Base-by-base conservation (phyloP, 2,888 invertebrate genomes). In the Caenorhabditis parvicauda region DNA sequence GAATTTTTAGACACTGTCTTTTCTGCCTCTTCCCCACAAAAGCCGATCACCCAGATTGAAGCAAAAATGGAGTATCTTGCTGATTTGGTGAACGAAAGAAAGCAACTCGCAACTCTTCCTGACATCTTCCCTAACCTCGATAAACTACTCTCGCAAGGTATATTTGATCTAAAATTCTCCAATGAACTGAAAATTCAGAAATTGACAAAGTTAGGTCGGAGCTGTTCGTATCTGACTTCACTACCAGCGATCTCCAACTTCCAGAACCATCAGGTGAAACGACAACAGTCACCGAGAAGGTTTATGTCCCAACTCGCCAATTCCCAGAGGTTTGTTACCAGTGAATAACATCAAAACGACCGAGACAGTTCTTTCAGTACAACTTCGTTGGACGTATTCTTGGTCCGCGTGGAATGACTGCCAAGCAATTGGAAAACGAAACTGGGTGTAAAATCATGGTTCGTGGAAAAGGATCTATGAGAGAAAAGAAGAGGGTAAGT, bases 391-490 rank as follows among this genome's bases (percentile, higher is more conserved):
- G 96, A 81, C 88, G 96, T 86, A 96, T 98, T 86, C 87, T 98
- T 82, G 98, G 98, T 51, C 96, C 96, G 73, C 88, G 98, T 80
- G 98, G 98, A 76, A 98, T 98, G 96, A 99, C 98, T 73, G 96
- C 98, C 53, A 98, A 98, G 86, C 96, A 98, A 87, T 86, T 98
- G 84, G 98, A 98, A 86, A 93, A 95, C 86, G 96, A 96, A 87
- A 98, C 96, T 81, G 96, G 96, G 78, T 99, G 98, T 86, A 98
- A 98, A 88, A 96, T 98, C 82, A 98, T 98, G 98, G 95, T 98
- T 81, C 88, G 98, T 86, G 96, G 98, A 83, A 93, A 93, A 85
- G 72, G 72, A 19, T 70, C 70, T 9, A 70, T 72, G 70, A 59
- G 70, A 19, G 72, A 72, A 44, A 67, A 66, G 47, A 59, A 60